A percentile compares a stretch with the other conserved stretches of the same genome.
Evolutionary conservation across 2,797 vertebrate species (phyloP).

Genomic region (Acipenser oxyrinchus): DNA sequence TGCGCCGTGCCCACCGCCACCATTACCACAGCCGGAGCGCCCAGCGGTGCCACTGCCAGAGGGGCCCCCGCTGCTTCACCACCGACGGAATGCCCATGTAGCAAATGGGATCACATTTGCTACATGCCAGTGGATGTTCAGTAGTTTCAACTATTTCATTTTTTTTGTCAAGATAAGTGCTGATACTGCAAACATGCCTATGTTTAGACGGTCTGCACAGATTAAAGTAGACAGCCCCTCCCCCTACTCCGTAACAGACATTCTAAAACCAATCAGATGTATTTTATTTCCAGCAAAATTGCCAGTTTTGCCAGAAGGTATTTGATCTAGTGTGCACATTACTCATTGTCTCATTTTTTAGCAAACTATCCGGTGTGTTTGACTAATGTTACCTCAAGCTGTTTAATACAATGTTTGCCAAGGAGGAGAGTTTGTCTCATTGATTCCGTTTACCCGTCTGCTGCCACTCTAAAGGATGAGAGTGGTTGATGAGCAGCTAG

Average conservation of each 20-base stretch:
- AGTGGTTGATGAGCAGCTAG: too few species aligned
- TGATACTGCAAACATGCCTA: too few species aligned
- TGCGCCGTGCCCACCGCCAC: too few species aligned
- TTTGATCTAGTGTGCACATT: constrained; percentile 26
- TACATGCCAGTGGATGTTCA: too few species aligned
- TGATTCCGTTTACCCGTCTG: constrained; percentile 42
- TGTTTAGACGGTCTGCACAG: neutral
- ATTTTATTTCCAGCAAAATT: constrained; percentile 33
- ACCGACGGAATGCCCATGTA: too few species aligned
- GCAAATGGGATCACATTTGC: too few species aligned
- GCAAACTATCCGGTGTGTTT: constrained; percentile 20
- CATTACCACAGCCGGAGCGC: too few species aligned
- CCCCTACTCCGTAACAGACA: neutral
- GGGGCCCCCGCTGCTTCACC: too few species aligned
- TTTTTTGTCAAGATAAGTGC: too few species aligned
- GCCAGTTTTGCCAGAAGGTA: constrained; percentile 39
- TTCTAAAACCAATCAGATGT: neutral
- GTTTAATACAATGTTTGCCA: constrained; percentile 28
- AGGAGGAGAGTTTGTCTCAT: constrained; percentile 24
- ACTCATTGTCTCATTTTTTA: constrained; percentile 28
- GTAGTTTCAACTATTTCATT: too few species aligned
- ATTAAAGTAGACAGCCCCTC: neutral
- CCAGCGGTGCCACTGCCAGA: too few species aligned
- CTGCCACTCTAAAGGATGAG: constrained; percentile 1
- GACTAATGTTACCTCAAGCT: constrained; percentile 26